These are phyloP conservation scores for Albula glossodonta DNA, from an alignment of 2,113 vertebrate genomes.

Conservation along the genomic window DNA sequence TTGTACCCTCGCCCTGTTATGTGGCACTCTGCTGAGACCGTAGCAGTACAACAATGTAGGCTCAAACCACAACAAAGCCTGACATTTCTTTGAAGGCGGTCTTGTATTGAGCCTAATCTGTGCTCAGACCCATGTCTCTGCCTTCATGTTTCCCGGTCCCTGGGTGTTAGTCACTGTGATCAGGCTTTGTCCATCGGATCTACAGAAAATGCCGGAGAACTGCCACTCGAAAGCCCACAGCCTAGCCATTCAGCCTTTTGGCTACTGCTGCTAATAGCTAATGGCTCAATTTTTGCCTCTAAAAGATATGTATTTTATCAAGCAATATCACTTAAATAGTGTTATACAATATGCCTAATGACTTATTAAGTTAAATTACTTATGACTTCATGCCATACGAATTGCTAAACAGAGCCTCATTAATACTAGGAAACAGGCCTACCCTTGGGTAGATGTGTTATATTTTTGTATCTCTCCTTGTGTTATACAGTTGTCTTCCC, in stretches of 20 bases:
- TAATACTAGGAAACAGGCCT: neutral
- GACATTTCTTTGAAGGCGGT: slow-evolving; percentile 77
- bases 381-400: too few species aligned
- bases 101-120: slow-evolving; percentile 67
- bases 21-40: slow-evolving; percentile 50
- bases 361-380: neutral
- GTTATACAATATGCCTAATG: neutral
- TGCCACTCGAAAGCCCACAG: slow-evolving; percentile 24
- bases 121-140: slow-evolving; percentile 63
- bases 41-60: slow-evolving; percentile 41
- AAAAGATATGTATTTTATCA: neutral
- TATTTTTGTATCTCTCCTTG: slow-evolving; percentile 40
- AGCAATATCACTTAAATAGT: neutral
- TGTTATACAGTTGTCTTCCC: slow-evolving; percentile 3
- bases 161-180: slow-evolving; percentile 68
- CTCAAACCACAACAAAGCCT: slow-evolving; percentile 70
- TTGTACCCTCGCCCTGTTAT: slow-evolving; percentile 60
- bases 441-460: slow-evolving; percentile 44
- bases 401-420: neutral
- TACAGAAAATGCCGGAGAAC: slow-evolving; percentile 43
- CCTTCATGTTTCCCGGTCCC: slow-evolving; percentile 61
- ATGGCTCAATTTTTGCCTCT: neutral
- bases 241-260: too few species aligned
- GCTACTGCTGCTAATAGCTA: neutral
- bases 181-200: slow-evolving; percentile 54